phyloP scores from a whole-genome alignment of 2,113 vertebrate species.

The Sylvietta virens region DNA sequence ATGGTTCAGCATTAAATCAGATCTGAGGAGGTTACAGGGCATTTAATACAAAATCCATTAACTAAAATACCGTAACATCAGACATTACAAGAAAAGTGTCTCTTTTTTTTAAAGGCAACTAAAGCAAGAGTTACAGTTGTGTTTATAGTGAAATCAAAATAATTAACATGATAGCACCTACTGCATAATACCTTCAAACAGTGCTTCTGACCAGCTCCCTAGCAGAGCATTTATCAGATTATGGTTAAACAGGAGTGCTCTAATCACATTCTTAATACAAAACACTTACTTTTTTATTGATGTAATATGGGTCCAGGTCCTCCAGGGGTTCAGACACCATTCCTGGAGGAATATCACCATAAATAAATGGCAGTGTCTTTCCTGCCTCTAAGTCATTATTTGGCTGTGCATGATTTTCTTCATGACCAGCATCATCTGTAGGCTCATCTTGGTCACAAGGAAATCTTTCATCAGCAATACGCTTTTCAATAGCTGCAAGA shows the following conservation, averaged over 20 bases:
- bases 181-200: not conserved
- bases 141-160: not conserved
- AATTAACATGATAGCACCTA: not conserved
- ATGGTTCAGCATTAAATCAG: not conserved
- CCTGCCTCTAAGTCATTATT: slow-evolving; percentile 88
- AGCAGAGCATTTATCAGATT: not conserved
- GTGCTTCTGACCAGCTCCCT: not conserved
- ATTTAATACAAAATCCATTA: not conserved
- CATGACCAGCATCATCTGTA: slow-evolving; percentile 64
- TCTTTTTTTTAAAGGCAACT: not conserved
- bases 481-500: slow-evolving; percentile 87
- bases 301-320: slow-evolving; percentile 91
- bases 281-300: slow-evolving; percentile 85
- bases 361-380: slow-evolving; percentile 88
- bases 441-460: slow-evolving; percentile 79
- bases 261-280: not conserved
- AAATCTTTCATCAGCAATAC: slow-evolving; percentile 81
- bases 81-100: not conserved
- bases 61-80: not conserved
- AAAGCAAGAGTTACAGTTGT: not conserved
- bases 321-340: slow-evolving; percentile 89
- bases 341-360: slow-evolving; percentile 85
- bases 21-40: not conserved
- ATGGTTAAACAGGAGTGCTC: not conserved
- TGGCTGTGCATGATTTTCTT: slow-evolving; percentile 75